Percentiles rank a stretch among this genome's conserved stretches.
Evolutionary conservation across 2,113 vertebrate genomes (phyloP).

Genomic region (Nothobranchius kuhntae): DNA sequence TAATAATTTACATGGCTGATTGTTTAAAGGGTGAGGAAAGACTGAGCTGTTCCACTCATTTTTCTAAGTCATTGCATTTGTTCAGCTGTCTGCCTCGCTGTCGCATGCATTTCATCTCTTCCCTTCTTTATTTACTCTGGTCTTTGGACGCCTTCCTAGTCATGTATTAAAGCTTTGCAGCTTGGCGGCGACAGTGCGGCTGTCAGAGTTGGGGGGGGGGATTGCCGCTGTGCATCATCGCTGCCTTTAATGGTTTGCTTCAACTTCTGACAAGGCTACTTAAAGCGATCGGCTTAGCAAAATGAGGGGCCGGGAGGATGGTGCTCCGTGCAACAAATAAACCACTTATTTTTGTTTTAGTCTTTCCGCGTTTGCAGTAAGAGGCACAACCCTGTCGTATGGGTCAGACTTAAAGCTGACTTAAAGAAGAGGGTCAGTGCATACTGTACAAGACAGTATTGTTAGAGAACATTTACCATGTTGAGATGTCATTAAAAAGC

Average conservation of each 20-base stretch:
- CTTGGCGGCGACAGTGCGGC: slow-evolving; percentile 60
- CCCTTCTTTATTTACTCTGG: slow-evolving; percentile 70
- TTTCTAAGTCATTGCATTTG: slow-evolving; percentile 76
- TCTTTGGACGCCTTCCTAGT: slow-evolving; percentile 73
- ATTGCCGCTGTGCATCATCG: slow-evolving; percentile 49
- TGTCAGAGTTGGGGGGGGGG: slow-evolving; percentile 47
- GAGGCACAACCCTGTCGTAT: slow-evolving; percentile 26
- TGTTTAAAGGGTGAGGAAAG: slow-evolving; percentile 66
- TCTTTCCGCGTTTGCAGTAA: slow-evolving; percentile 34
- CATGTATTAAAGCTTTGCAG: slow-evolving; percentile 68
- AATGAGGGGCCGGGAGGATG: slow-evolving; percentile 46
- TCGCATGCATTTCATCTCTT: slow-evolving; percentile 71
- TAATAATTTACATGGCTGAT: slow-evolving; percentile 75
- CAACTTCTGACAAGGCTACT: slow-evolving; percentile 69
- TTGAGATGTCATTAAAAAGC: slow-evolving; percentile 72
- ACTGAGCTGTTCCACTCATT: slow-evolving; percentile 66
- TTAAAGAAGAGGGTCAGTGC: slow-evolving; percentile 58
- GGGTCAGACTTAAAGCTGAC: slow-evolving; percentile 54
- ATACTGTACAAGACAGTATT: slow-evolving; percentile 57
- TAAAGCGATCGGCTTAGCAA: slow-evolving; percentile 60
- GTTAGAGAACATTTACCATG: slow-evolving; percentile 65
- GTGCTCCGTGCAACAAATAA: slow-evolving; percentile 54
- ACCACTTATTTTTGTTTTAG: slow-evolving; percentile 54
- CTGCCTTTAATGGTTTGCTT: slow-evolving; percentile 66
- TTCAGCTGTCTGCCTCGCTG: slow-evolving; percentile 73